Base-by-base conservation (phyloP, 2,113 vertebrate species). In the Heteronetta atricapilla region DNA sequence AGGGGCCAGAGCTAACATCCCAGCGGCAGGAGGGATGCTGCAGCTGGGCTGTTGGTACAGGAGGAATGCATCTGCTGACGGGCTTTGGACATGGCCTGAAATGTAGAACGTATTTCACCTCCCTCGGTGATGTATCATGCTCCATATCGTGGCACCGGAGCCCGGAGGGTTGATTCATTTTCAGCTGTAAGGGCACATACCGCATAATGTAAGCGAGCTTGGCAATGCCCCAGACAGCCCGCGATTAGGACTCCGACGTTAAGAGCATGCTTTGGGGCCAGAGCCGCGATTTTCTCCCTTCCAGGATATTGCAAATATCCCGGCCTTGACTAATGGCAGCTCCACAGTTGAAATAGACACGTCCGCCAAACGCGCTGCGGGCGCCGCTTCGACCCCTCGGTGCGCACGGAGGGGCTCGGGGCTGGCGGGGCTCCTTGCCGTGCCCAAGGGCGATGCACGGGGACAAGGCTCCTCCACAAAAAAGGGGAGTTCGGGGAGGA, bases 111-210 rank as follows among this genome's bases (percentile, higher is more conserved):
- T 42, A 7, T 69, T 59, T 81, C 25, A 50, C 67, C 67, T 82
- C 19, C 28, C 50, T n/a, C 4, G 1, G 70, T 64, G 67, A 36
- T 67, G 60, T 20, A 33, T 67, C 78, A 33, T 3, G 0, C 64
- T 81, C 64, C 9, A 0, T 48, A 10, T 36, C 11, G 0, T 44
- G 72, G 34, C 66, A 44, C 36, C 12, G 2, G 38, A 87, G 55
- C 53, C 85, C 70, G 16, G 59, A 44, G 60, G 81, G 50, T 2
- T 81, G 93, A 87, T 95, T 86, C 48, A 18, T 92, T 94, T 80
- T 28, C 44, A 40, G 38, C 79, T 40, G 2, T 19, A 44, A 88
- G 84, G 64, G 75, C 82, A 83, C 87, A 62, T 26, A 88, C 42
- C 62, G 46, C 28, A 6, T n/a, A 73, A 64, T 60, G 26, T 83